Percentiles rank a stretch among this genome's conserved stretches.
phyloP scores from a whole-genome alignment of 2,797 vertebrate genomes.

The Taeniopygia guttata region DNA sequence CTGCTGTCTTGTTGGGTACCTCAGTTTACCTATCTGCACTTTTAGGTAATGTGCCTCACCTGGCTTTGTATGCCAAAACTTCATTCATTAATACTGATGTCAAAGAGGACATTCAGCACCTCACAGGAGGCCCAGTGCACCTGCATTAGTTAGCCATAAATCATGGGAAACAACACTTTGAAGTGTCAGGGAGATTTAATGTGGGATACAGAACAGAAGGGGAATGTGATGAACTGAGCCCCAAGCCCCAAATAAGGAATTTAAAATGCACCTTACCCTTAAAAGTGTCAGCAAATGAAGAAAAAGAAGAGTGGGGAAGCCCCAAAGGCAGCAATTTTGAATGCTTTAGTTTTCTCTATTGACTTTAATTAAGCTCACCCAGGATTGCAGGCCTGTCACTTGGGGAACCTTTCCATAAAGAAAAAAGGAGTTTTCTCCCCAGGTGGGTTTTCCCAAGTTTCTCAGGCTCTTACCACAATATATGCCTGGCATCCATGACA shows the following conservation, averaged over 20 bases:
- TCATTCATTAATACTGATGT: constrained; percentile 44
- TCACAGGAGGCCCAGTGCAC: constrained; percentile 43
- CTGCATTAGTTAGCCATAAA: constrained; percentile 59
- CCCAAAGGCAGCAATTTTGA: constrained; percentile 70
- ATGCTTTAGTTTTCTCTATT: constrained; percentile 74
- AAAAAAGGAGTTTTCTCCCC: constrained; percentile 76
- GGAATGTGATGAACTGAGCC: constrained; percentile 50
- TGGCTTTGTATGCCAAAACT: constrained; percentile 37
- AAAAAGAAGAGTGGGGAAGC: constrained; percentile 58
- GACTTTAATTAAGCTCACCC: constrained; percentile 80
- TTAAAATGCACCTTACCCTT: constrained; percentile 69
- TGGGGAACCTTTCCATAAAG: constrained; percentile 73
- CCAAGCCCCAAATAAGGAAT: constrained; percentile 45
- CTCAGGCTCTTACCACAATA: constrained; percentile 72
- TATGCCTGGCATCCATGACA: constrained; percentile 77
- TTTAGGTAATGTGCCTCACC: background rate
- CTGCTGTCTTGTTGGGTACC: background rate
- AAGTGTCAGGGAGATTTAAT: constrained; percentile 59
- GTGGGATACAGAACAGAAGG: constrained; percentile 63
- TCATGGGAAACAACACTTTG: constrained; percentile 60
- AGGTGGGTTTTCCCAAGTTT: constrained; percentile 75
- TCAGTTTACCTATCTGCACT: constrained; percentile 30
- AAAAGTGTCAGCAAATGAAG: constrained; percentile 70
- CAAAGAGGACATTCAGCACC: constrained; percentile 34
- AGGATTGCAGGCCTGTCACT: constrained; percentile 76